Base-by-base conservation (phyloP, 2,888 invertebrate genomes). In the Carpatolechia fugitivella region DNA sequence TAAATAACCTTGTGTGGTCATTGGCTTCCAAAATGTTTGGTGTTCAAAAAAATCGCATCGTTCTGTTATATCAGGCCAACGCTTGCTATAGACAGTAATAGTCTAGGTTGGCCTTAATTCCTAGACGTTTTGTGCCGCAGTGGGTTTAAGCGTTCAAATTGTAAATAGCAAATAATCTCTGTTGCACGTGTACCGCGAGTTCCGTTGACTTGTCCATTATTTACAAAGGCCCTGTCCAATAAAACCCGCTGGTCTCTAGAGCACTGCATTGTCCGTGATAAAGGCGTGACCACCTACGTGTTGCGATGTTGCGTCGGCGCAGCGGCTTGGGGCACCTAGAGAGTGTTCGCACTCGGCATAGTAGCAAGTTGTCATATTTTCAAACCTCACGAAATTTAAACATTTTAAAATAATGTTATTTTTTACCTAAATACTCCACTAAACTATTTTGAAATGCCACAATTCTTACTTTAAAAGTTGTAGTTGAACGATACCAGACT, bases 271-370 rank as follows among this genome's bases (percentile, higher is more conserved):
- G 80, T 79, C 70, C 60, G 70, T 77, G 85, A 85, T 83, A 84
- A 79, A 82, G 76, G 76, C 76, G 72, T 80, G 82, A 77, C 86
- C 86, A 83, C 86, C 86, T 83, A 87, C 85, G 78, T 79, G 20
- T 41, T 16, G 41, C 24, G 14, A 10, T 11, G 29, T 20, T 24
- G 29, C 40, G 40, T 41, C 18, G 40, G 40, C 20, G 40, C 11
- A 2, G 8, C 11, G 10, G 8, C 18, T 18, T 1, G 11, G 40
- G 8, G 11, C 11, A 11, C 10, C 11, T 11, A 41, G 11, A 18
- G 11, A 16, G 40, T 18, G 18, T 18, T 18, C 8, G 40, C 18
- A 18, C 18, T 18, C 18, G 20, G 3, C 3, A 20, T 36, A 36
- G 5, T 36, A 41, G 1, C 1, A 16, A 1, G 8, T 18, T 18